Evolutionary conservation across 2,797 vertebrate species (phyloP).

Genomic region (Halcyon leucocephala): DNA sequence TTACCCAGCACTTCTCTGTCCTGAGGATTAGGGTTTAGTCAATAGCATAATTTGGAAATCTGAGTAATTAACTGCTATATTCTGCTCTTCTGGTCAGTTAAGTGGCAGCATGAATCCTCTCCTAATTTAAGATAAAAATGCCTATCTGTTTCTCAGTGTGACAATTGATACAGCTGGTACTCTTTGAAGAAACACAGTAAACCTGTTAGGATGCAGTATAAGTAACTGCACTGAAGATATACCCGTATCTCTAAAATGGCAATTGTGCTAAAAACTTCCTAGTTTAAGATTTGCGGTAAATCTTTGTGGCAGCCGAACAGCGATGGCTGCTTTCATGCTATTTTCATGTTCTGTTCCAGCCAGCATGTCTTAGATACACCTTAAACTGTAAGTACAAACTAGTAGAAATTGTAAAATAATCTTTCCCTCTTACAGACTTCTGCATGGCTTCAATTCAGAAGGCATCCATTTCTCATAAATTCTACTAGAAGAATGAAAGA

Average conservation of each 20-base stretch:
- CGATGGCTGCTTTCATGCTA: background rate
- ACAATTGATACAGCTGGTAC: background rate
- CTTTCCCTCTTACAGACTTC: constrained; percentile 80
- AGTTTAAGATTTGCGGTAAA: background rate
- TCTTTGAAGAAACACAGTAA: background rate
- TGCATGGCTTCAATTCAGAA: constrained; percentile 95
- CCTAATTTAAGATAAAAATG: background rate
- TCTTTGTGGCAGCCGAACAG: background rate
- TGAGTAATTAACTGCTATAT: background rate
- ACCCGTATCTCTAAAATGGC: background rate
- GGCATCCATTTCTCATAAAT: constrained; percentile 95
- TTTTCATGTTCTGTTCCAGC: background rate
- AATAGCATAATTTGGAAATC: background rate
- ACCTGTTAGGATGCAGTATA: background rate
- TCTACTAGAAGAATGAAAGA: background rate
- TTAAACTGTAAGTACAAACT: background rate
- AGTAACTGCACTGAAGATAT: background rate
- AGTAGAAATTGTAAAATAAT: background rate
- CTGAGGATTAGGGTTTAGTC: background rate
- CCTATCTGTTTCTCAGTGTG: background rate
- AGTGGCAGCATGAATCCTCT: background rate
- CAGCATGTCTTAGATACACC: background rate
- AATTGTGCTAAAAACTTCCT: background rate
- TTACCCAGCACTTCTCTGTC: background rate
- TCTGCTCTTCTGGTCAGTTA: background rate